Base-by-base conservation (phyloP, 1,140 invertebrate species). In the fruit fly (Drosophila melanogaster) region DNA sequence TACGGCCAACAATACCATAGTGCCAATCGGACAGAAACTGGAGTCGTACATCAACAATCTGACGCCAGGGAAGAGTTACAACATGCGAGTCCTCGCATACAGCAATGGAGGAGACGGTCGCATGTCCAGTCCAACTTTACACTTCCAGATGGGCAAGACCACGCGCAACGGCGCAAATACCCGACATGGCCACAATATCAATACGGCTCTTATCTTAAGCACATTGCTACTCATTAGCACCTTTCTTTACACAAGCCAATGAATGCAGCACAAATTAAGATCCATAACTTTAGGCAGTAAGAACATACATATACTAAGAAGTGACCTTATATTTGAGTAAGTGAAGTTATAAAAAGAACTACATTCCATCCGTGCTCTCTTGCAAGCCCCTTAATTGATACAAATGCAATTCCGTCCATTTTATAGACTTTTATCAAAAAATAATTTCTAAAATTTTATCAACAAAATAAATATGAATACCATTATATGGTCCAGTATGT, bases 51-150 rank as follows among this genome's bases (percentile, higher is more conserved):
- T 99, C 10, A 93, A 92, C 5, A 96, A 95, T 85, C 93, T 99
- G 8, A 95, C 95, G 5, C 96, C 97, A 1, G 97, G 97, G 19
- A 97, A 97, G 92, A 94, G 94, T 0, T 99, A 99, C 89, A 95
- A 96, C 77, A 93, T 99, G 81, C 94, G 98, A 92, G 97, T 99
- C 0, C 93, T 99, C 8, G 98, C 96, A 0, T 99, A 95, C 93
- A 98, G 97, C 24, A 96, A 96, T 75, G 98, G 98, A 26, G 98
- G 98, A 0, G 98, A 99, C 91, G 98, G 98, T 0, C 95, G 98
- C 55, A 98, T 98, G 97, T 98, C 98, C 47, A 98, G 97, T 69
- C 98, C 98, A 0, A 95, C 96, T 3, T 94, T 96, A 73, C 95
- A 95, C 74, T 98, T 98, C 93, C 95, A 96, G 93, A 97, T 97